Evolutionary conservation across 1,140 invertebrate species (phyloP).

Genomic region (Drosophila pseudoobscura): DNA sequence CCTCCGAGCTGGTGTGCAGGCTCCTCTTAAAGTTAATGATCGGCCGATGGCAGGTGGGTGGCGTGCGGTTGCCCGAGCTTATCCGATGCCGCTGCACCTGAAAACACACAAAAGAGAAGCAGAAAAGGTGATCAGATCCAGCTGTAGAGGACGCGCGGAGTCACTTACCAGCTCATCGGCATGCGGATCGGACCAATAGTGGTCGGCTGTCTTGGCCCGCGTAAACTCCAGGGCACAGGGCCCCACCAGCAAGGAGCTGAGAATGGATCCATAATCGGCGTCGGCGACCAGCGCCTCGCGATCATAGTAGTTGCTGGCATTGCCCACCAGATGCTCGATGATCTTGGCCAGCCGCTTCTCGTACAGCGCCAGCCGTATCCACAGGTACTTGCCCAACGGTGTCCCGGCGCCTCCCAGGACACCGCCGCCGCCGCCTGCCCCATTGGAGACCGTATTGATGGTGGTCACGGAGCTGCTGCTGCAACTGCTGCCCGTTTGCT

Average conservation of each 20-base stretch:
- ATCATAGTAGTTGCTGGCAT: slow-evolving; percentile 93
- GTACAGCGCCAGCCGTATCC: slow-evolving; percentile 95
- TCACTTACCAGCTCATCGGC: slow-evolving; percentile 91
- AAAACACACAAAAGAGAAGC: background rate
- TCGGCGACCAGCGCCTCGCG: slow-evolving; percentile 94
- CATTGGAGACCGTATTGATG: slow-evolving; percentile 70
- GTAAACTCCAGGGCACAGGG: slow-evolving; percentile 96
- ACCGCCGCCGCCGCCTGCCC: slow-evolving; percentile 48
- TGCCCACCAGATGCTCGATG: slow-evolving; percentile 92
- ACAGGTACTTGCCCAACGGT: slow-evolving; percentile 87
- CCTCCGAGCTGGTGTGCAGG: slow-evolving; percentile 88
- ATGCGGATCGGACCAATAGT: slow-evolving; percentile 95
- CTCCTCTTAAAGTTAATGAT: slow-evolving; percentile 89
- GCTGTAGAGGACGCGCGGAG: too few species aligned
- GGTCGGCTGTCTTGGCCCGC: slow-evolving; percentile 93
- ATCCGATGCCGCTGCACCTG: slow-evolving; percentile 92
- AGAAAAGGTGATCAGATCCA: slow-evolving; percentile 48
- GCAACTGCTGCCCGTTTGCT: slow-evolving; percentile 84
- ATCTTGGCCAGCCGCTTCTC: slow-evolving; percentile 94
- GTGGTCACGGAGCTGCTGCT: slow-evolving; percentile 84
- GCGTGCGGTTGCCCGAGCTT: slow-evolving; percentile 89
- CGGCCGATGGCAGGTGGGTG: slow-evolving; percentile 88
- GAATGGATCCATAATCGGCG: slow-evolving; percentile 95
- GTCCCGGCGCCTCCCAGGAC: slow-evolving; percentile 13
- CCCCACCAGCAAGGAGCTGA: slow-evolving; percentile 94